Evolutionary conservation across 2,797 vertebrate species (phyloP).

Genomic region (Sylvilagus floridanus): DNA sequence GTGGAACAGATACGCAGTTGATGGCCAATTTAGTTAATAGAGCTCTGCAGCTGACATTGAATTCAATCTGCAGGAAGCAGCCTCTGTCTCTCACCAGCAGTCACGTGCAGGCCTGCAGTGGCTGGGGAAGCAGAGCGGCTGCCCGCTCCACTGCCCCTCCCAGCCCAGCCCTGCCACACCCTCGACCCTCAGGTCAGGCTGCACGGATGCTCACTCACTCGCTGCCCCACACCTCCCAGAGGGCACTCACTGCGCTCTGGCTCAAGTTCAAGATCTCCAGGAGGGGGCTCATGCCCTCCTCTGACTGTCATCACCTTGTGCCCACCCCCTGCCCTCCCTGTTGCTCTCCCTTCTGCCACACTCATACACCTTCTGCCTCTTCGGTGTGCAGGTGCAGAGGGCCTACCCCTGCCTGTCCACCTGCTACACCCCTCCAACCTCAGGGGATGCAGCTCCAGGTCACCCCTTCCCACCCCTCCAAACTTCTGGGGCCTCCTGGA

Average conservation of each 20-base stretch:
- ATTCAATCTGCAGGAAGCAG: slow-evolving; percentile 80
- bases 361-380: accelerated
- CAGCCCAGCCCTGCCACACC: not conserved
- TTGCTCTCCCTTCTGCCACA: not conserved
- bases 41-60: slow-evolving; percentile 84
- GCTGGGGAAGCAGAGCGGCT: not conserved
- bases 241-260: not conserved
- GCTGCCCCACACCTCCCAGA: not conserved
- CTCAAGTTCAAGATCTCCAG: too few relatives aligned
- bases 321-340: too few relatives aligned
- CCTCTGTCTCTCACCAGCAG: slow-evolving; percentile 67
- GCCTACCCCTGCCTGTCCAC: not conserved
- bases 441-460: too few relatives aligned
- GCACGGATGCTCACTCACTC: not conserved
- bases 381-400: not conserved
- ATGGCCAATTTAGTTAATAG: slow-evolving; percentile 88
- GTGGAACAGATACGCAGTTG: slow-evolving; percentile 84
- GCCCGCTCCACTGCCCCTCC: not conserved
- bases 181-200: not conserved
- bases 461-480: not conserved
- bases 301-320: accelerated
- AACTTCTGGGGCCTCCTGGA: too few relatives aligned
- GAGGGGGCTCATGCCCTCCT: accelerated
- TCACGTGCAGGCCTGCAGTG: slow-evolving; percentile 14
- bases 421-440: not conserved